Base-by-base conservation (phyloP, 2,113 vertebrate species). In the Nyctibius bracteatus region DNA sequence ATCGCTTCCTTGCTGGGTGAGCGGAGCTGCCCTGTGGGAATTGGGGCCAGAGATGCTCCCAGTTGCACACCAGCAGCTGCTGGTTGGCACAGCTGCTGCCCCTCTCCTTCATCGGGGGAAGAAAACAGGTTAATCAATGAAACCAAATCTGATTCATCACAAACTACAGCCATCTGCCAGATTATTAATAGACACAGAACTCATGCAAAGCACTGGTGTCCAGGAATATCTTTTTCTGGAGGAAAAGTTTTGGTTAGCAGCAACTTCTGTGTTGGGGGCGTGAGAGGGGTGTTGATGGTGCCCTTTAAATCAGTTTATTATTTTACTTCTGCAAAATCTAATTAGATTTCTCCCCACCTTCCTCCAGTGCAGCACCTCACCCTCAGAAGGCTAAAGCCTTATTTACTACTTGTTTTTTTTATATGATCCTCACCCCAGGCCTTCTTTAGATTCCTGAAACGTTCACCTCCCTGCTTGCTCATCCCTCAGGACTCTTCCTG, bases 151-250 rank as follows among this genome's bases (percentile, higher is more conserved):
- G 0, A 49, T 83, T 86, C 92, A 79, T 71, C 86, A 83, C 68
- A 86, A 95, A 86, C 39, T 77, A 2, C 75, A 67, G 75, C 88
- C 96, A 93, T 88, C 94, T 95, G 94, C 82, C 79, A 41, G 81
- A 30, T 86, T 94, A 95, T 95, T 96, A 93, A 95, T 95, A 95
- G 92, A 31, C 30, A 55, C 59, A 71, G 51, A 81, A 41, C 63
- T 73, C 22, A 8, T 19, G 37, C 4, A 31, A 83, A 67, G 82
- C 72, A 37, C 39, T n/a, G 28, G 17, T 37, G 51, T 46, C 25
- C 2, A 5, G 78, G 58, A 57, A 43, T 73, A 58, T 58, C 39
- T 70, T 37, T 47, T 5, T 63, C 57, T 71, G 49, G 81, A 90
- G 72, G 16, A 68, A 49, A 83, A 74, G 43, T 58, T 66, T 31